A percentile compares a stretch with the other conserved stretches of the same genome.
Evolutionary conservation across 1,140 invertebrate genomes (phyloP).

Genomic region (Diabrotica undecimpunctata): DNA sequence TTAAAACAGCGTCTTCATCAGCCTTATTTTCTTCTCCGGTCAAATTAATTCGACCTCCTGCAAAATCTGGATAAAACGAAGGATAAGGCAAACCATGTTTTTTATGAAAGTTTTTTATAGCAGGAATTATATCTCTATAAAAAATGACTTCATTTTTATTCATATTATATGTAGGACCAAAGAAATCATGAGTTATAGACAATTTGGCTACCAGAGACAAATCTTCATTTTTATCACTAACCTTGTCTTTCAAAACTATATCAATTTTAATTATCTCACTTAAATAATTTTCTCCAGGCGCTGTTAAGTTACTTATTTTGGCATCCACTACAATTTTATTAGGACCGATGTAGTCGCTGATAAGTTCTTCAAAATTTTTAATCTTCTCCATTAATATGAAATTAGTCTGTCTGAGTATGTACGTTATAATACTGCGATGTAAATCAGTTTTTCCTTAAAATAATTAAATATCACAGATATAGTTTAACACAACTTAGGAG

Average conservation of each 20-base stretch:
- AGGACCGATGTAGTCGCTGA: neutral
- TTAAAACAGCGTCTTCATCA: slow-evolving; percentile 18
- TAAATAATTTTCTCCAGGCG: slow-evolving; percentile 19
- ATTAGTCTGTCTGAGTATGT: too few relatives aligned
- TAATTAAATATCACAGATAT: neutral
- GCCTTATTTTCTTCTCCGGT: neutral
- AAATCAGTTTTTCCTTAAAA: neutral
- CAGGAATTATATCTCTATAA: slow-evolving; percentile 13
- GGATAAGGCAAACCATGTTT: neutral
- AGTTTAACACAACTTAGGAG: neutral
- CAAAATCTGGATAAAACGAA: slow-evolving; percentile 16
- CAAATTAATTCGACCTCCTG: slow-evolving; percentile 17
- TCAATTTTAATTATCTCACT: slow-evolving; percentile 17
- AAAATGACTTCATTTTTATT: slow-evolving; percentile 14
- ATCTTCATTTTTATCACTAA: neutral
- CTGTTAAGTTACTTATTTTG: slow-evolving; percentile 1
- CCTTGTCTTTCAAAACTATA: neutral
- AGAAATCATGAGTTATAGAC: neutral
- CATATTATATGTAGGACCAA: neutral
- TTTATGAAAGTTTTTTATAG: slow-evolving; percentile 8
- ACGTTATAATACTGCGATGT: neutral
- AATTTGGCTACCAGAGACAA: slow-evolving; percentile 16
- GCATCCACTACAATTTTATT: slow-evolving; percentile 5
- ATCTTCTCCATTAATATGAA: neutral
- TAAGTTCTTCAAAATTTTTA: slow-evolving; percentile 1